Evolutionary conservation across 2,113 vertebrate genomes (phyloP).

Genomic region (Limnothrissa miodon): DNA sequence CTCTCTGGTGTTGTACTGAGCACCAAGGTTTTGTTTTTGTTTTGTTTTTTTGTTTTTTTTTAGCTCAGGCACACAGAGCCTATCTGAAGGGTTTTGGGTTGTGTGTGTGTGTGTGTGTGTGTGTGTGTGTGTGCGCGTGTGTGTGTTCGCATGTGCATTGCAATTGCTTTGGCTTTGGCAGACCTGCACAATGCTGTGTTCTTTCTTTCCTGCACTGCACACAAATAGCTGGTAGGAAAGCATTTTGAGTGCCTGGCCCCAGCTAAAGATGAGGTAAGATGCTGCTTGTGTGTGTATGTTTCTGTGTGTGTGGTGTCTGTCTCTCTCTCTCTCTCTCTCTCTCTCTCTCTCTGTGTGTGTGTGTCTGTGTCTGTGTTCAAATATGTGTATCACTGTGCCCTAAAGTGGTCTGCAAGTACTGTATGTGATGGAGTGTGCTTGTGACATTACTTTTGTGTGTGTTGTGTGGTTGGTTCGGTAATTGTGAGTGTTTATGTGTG

Average conservation of each 20-base stretch:
- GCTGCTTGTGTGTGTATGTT: conserved; percentile 46
- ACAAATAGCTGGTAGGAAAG: conserved; percentile 70
- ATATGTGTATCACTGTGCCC: conserved; percentile 39
- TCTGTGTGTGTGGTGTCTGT: conserved; percentile 24
- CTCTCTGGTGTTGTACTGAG: not conserved
- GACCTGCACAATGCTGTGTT: conserved; percentile 60
- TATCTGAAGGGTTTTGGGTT: not conserved
- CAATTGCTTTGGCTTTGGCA: conserved; percentile 35
- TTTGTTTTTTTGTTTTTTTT: too few relatives aligned
- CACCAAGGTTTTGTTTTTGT: too few relatives aligned
- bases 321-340: too few relatives aligned
- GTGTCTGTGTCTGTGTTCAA: conserved; percentile 29
- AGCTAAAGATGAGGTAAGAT: conserved; percentile 72
- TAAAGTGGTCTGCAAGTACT: not conserved
- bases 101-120: not conserved
- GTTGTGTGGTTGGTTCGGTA: conserved; percentile 20
- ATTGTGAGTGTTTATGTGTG: conserved; percentile 45
- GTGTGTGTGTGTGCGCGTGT: not conserved
- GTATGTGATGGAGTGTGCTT: conserved; percentile 23
- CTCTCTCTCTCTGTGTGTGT: conserved; percentile 20
- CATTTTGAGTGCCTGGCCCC: conserved; percentile 69
- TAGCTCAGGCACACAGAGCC: not conserved
- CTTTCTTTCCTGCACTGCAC: conserved; percentile 52
- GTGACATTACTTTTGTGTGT: conserved; percentile 21
- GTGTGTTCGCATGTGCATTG: conserved; percentile 28